These are phyloP conservation scores for Myrmecophaga tridactyla DNA, from an alignment of 2,113 vertebrate genomes.

Conservation along the genomic window DNA sequence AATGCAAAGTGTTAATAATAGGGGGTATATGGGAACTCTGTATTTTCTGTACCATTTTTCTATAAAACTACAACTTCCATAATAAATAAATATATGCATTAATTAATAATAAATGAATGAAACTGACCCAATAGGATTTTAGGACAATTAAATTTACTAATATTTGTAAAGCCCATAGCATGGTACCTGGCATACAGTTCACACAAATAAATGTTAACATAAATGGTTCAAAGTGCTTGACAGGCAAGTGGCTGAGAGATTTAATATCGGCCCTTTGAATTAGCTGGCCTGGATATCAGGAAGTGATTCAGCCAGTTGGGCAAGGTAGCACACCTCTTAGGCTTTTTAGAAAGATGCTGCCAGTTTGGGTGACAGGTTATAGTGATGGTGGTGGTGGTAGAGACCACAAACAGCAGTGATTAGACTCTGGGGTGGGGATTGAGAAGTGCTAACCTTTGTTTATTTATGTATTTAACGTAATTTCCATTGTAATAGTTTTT, in stretches of 20 bases:
- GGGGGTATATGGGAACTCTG: too few species aligned
- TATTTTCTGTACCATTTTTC: too few species aligned
- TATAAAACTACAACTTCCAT: too few species aligned
- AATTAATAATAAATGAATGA: too few species aligned
- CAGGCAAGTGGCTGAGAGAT: neutral
- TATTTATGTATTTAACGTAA: neutral
- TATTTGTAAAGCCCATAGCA: neutral
- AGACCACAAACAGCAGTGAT: neutral
- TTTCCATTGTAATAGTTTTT: neutral
- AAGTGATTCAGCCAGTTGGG: neutral
- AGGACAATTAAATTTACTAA: neutral
- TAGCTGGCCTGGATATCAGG: neutral
- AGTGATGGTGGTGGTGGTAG: too few species aligned
- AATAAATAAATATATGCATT: too few species aligned
- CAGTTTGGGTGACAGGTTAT: neutral
- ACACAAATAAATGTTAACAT: neutral
- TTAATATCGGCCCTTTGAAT: neutral
- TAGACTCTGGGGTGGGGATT: neutral
- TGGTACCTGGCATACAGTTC: neutral
- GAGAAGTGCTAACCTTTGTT: neutral
- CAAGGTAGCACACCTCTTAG: neutral
- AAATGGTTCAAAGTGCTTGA: neutral
- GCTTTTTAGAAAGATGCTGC: neutral
- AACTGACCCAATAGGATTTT: neutral
- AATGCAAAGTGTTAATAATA: too few species aligned